Base-by-base conservation (phyloP, 64 coral and sea anemone species). In the Montipora capricornis region DNA sequence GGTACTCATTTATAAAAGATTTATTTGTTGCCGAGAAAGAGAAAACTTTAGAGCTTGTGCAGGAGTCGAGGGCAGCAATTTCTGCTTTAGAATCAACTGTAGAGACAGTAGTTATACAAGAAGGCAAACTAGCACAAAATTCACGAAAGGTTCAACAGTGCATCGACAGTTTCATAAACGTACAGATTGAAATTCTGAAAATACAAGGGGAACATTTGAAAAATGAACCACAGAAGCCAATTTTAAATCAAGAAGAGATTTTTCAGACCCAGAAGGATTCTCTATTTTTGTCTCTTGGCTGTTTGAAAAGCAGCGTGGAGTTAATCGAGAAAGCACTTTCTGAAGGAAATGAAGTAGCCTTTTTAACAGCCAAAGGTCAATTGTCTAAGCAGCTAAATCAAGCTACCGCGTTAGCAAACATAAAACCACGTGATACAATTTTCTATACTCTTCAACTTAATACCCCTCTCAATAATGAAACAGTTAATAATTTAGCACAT, bases 1-100 rank as follows among this genome's bases (percentile, higher is more conserved):
- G 26, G 86, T 88, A 74, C 48, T 24, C 11, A 5, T 88, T 88
- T 73, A 11, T 76, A n/a, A 73, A 88, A 20, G 86, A 88, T 73
- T 17, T 75, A 20, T 69, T 73, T 58, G 47, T 26, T 75, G 8
- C 5, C 13, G 50, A 75, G 45, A 88, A 52, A 52, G 50, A 88
- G 8, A 88, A 55, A 13, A 9, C 17, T 24, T 75, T 51, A 88
- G 58, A 88, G 11, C 29, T 29, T 12, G 6, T 75, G 19, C 8
- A 20, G 12, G 37, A 75, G 73, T 26, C 73, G 73, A 29, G 11
- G 11, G 73, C 73, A 75, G 2, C 7, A 7, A 29, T 20, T 75
- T 20, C 6, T 26, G 73, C 11, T 75, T 75, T 75, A 4, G 29
- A 75, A 75, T 26, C 73, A 45, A 37, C 29, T 37, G 29, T 37